A percentile compares a stretch with the other conserved stretches of the same genome.
phyloP scores from a whole-genome alignment of 2,888 invertebrate genomes.

The Pristionchus fissidentatus region DNA sequence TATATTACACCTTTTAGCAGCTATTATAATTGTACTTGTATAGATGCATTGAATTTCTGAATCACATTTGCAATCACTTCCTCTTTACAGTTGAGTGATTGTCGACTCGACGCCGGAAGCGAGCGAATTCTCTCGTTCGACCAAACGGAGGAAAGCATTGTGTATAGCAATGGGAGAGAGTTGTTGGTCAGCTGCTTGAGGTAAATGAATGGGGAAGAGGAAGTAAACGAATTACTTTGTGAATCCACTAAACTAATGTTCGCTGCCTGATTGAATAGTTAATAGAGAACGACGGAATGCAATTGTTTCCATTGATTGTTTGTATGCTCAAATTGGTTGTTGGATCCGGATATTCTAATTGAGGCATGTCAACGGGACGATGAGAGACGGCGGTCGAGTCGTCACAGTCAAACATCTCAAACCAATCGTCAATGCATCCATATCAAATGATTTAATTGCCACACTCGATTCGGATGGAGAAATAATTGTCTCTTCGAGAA shows the following conservation, averaged over 20 bases:
- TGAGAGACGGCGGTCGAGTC: slow-evolving; percentile 41
- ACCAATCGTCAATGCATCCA: slow-evolving; percentile 7
- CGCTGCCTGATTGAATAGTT: background rate
- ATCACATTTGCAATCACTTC: background rate
- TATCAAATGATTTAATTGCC: slow-evolving; percentile 43
- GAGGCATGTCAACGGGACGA: slow-evolving; percentile 2
- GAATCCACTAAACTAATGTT: background rate
- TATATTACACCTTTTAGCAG: background rate
- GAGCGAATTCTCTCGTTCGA: slow-evolving; percentile 47
- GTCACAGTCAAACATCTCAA: slow-evolving; percentile 10
- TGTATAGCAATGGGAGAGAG: slow-evolving; percentile 43
- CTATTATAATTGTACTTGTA: background rate
- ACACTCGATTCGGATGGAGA: slow-evolving; percentile 33
- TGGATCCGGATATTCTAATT: no score
- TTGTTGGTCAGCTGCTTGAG: slow-evolving; percentile 43
- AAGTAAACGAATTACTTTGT: background rate
- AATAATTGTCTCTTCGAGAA: slow-evolving; percentile 40
- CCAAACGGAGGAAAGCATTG: slow-evolving; percentile 31
- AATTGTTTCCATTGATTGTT: no score
- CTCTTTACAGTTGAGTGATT: slow-evolving; percentile 43
- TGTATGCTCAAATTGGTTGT: no score
- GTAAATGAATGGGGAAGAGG: background rate
- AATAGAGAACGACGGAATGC: background rate
- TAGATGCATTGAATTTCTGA: background rate
- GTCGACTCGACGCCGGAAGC: background rate